phyloP scores from a whole-genome alignment of 2,888 invertebrate species.

The Pycnomerus fuliginosus region DNA sequence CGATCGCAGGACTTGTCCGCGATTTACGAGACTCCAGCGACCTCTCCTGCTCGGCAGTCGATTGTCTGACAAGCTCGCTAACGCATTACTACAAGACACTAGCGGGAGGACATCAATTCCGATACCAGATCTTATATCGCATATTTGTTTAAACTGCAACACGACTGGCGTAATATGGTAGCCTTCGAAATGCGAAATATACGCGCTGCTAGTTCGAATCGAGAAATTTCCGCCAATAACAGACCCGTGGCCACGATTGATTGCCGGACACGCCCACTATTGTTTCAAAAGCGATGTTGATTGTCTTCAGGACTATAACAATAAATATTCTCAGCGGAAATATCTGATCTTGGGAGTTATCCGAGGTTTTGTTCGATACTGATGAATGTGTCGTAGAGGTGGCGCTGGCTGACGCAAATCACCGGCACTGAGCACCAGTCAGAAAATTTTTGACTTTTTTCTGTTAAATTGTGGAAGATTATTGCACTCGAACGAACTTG shows the following conservation, averaged over 20 bases:
- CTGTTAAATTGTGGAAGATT: not conserved
- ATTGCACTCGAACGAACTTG: not conserved
- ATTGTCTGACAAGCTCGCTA: slow-evolving; percentile 48
- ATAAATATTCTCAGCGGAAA: slow-evolving; percentile 48
- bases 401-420: not conserved
- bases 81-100: slow-evolving; percentile 47
- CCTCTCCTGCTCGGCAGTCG: slow-evolving; percentile 44
- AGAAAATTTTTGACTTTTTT: not conserved
- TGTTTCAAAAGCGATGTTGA: slow-evolving; percentile 53
- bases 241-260: slow-evolving; percentile 50
- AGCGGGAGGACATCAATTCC: slow-evolving; percentile 49
- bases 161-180: slow-evolving; percentile 51
- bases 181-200: slow-evolving; percentile 36
- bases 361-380: slow-evolving; percentile 19
- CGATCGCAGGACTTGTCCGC: slow-evolving; percentile 29
- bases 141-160: slow-evolving; percentile 51
- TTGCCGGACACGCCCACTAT: slow-evolving; percentile 51
- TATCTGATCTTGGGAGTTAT: slow-evolving; percentile 47
- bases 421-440: not conserved
- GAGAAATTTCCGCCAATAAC: not conserved
- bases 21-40: slow-evolving; percentile 38
- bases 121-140: slow-evolving; percentile 51
- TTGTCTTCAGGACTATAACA: slow-evolving; percentile 48
- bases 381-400: not conserved
- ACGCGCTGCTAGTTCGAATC: not conserved